A percentile compares a stretch with the other conserved stretches of the same genome.
phyloP scores from a whole-genome alignment of 2,113 vertebrate genomes.

The Prionailurus bengalensis region DNA sequence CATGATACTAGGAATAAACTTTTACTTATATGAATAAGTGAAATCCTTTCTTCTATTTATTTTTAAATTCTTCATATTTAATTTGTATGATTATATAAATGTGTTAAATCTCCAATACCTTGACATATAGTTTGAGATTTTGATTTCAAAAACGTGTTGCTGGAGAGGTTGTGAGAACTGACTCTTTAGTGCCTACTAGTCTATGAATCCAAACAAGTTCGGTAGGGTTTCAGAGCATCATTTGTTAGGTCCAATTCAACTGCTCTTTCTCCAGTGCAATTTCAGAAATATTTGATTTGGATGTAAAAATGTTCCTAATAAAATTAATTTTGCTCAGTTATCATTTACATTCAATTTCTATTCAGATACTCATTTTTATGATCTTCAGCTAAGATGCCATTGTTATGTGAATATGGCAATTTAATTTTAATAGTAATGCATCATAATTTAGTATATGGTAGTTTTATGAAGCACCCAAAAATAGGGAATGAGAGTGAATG shows the following conservation, averaged over 20 bases:
- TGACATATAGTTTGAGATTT: not conserved
- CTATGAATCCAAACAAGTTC: not conserved
- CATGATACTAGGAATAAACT: not conserved
- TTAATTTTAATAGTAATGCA: not conserved
- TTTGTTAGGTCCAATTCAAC: not conserved
- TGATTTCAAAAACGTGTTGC: not conserved
- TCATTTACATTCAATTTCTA: not conserved
- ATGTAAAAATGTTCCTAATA: not conserved
- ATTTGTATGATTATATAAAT: not conserved
- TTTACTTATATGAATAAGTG: not conserved
- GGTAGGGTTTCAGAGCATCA: not conserved
- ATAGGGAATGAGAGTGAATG: not conserved
- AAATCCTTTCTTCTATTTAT: not conserved
- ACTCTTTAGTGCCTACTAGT: not conserved
- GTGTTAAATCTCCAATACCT: not conserved
- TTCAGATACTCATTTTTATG: not conserved
- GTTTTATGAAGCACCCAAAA: not conserved
- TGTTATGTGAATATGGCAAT: not conserved
- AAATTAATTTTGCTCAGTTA: constrained; percentile 15
- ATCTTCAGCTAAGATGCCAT: not conserved
- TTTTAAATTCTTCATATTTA: constrained; percentile 9
- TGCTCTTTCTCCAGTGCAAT: not conserved
- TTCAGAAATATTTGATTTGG: not conserved
- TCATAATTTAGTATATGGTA: not conserved
- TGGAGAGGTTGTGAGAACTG: not conserved